phyloP scores from a whole-genome alignment of 2,888 invertebrate species.

The Synanthedon andrenaeformis region DNA sequence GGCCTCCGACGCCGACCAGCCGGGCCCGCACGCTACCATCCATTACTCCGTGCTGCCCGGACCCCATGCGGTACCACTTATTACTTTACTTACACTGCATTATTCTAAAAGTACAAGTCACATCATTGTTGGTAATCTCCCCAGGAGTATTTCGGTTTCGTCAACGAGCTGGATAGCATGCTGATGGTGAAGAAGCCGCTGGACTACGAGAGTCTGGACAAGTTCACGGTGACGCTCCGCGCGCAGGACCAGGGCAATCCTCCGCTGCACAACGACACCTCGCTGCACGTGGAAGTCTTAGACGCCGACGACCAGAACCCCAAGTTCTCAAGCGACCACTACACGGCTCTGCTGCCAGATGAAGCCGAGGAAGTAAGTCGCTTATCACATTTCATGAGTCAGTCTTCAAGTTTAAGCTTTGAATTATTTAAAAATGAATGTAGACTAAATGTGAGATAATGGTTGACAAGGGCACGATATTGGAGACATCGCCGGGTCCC shows the following conservation, averaged over 20 bases:
- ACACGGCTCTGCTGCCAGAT: constrained; percentile 76
- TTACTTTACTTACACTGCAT: no score
- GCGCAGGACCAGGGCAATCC: constrained; percentile 87
- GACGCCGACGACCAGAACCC: constrained; percentile 96
- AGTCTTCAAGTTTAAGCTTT: no score
- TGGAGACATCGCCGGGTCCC: constrained; percentile 78
- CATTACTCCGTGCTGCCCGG: constrained; percentile 86
- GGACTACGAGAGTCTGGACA: constrained; percentile 84
- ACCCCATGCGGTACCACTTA: constrained; percentile 73
- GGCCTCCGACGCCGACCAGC: constrained; percentile 87
- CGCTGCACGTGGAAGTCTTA: constrained; percentile 79
- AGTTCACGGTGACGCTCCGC: constrained; percentile 81
- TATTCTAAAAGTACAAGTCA: no score
- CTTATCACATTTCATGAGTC: no score
- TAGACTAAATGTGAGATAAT: background rate
- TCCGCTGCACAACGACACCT: constrained; percentile 80
- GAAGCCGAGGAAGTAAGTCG: constrained; percentile 60
- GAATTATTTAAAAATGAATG: no score
- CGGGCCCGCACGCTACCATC: constrained; percentile 88
- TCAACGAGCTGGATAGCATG: constrained; percentile 87
- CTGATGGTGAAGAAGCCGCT: constrained; percentile 82
- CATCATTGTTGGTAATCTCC: no score
- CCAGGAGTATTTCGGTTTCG: constrained; percentile 84
- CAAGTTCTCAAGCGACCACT: constrained; percentile 80
- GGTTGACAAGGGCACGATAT: constrained; percentile 64